Base-by-base conservation (phyloP, 2,113 vertebrate genomes). In the Mirza zaza region DNA sequence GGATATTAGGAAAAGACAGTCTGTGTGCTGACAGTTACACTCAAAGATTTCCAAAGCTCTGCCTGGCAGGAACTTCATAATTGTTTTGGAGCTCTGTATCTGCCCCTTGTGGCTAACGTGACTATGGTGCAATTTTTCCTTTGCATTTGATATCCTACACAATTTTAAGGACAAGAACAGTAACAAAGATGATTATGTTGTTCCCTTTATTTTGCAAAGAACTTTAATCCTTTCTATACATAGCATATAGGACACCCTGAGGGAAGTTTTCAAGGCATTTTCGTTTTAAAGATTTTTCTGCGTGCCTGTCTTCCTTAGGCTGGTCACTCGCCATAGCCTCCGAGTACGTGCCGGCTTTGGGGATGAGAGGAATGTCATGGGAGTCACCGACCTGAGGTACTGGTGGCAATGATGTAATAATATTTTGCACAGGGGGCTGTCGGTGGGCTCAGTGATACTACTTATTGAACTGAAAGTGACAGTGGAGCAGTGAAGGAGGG, bases 361-460 rank as follows among this genome's bases (percentile, higher is more conserved):
- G 32, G 8, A 27, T 27, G 9, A n/a, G 57, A n/a, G n/a, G 18
- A 82, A 18, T 10, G 11, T 67, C 42, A 50, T 29, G 65, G 36
- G n/a, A 65, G 55, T 15, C 8, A 0, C 2, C 2, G 32, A 10
- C 9, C 7, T 27, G n/a, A 18, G 12, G 4, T 25, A 59, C 13
- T 21, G n/a, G 27, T 14, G 27, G 21, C 8, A 2, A 6, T 8
- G 50, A 32, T 36, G 1, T 55, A 1, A 2, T 5, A 0, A 2
- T 4, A 7, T 1, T 1, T 12, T 4, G 48, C 21, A n/a, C 18
- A n/a, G 0, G 6, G 6, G 13, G 32, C 55, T 18, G 6, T 57
- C 42, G 9, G 2, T 14, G 11, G 15, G 59, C 17, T 48, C 4
- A 4, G 3, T 55, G 15, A 12, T n/a, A 5, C 63, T 70, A 9